Evolutionary conservation across 2,113 vertebrate genomes (phyloP), one percentile per base, ranked within the genome.

Genomic region (Vimba vimba): DNA sequence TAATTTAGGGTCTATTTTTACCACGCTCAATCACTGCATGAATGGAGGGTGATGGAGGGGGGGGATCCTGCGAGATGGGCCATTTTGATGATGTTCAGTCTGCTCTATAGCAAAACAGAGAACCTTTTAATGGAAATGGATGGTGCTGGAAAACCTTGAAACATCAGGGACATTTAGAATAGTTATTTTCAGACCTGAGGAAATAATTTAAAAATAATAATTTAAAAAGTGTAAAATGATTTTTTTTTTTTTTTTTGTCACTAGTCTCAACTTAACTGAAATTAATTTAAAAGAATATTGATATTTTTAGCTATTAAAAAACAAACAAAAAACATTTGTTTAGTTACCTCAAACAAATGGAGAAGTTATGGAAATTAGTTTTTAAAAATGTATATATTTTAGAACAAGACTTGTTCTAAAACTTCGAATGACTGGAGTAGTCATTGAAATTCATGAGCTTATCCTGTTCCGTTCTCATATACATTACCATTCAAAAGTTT

Each of bases 1-100:
- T 87, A 87, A 85, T 83, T 78, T 74, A 59, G 62, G 77, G 39
- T 73, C 83, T 89, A 87, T 89, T 87, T 87, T 82, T 87, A 85
- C 75, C 10, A 0, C 39, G 12, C 66, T 84, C 50, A 62, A 79
- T 82, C 85, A 27, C 71, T 13, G 8, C 36, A n/a, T 77, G 47
- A 27, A 83, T 78, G 77, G 73, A 59, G 73, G 77, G 60, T 74
- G n/a, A 30, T 64, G 11, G 50, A 23, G 71, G 76, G 2, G 12
- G 27, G 23, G 71, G n/a, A n/a, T 39, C 33, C 59, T 30, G 52
- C 15, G 33, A 71, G 33, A 85, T 30, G 21, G n/a, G 0, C 8
- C 10, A 33, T 83, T 74, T 60, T 45, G 23, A 80, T 73, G 66
- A 78, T 4, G 25, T 27, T 66, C 12, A 66, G 2, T 57, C 17